Evolutionary conservation across 2,113 vertebrate genomes (phyloP).

Genomic region (Chaetops frenatus): DNA sequence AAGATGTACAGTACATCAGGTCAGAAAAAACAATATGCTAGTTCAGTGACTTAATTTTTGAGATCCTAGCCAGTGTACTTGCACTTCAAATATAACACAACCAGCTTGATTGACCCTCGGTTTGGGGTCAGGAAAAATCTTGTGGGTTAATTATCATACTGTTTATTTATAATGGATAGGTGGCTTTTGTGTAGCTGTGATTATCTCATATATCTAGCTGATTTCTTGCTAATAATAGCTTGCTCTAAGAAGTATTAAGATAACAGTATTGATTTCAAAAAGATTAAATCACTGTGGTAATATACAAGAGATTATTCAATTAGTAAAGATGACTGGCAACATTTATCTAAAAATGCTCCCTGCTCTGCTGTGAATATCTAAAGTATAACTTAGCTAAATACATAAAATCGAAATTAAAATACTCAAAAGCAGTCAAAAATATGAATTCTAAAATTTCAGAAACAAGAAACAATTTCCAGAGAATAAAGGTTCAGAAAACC

Average conservation of each 20-base stretch:
- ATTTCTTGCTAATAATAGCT: neutral
- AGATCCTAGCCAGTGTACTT: neutral
- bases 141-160: neutral
- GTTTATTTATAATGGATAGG: neutral
- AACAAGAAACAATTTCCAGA: neutral
- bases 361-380: neutral
- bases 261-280: neutral
- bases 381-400: neutral
- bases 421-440: neutral
- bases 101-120: accelerated
- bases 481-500: neutral
- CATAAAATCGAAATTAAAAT: neutral
- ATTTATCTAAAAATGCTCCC: neutral
- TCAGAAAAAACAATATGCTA: neutral
- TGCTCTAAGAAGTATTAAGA: neutral
- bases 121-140: neutral
- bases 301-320: conserved; percentile 7
- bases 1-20: neutral
- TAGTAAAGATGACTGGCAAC: neutral
- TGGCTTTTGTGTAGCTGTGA: neutral
- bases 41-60: neutral
- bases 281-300: neutral
- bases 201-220: neutral
- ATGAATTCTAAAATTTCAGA: neutral
- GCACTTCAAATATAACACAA: neutral